Conservation (phyloP, 2,113 vertebrate species). For the Hippopotamus amphibius region DNA sequence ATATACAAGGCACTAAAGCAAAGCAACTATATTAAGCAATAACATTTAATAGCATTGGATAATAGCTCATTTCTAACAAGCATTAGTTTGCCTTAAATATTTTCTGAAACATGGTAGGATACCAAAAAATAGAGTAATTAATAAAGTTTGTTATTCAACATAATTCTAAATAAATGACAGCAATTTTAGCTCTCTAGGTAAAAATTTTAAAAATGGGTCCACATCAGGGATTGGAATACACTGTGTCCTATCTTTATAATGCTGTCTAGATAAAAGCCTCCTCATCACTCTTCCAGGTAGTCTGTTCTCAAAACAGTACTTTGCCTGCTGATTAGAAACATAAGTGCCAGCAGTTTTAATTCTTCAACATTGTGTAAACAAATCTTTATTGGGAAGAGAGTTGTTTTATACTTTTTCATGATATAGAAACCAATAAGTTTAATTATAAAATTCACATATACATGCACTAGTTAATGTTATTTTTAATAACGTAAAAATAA, state of each 20-base stretch:
- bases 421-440: neutral
- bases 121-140: neutral
- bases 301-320: neutral
- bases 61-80: neutral
- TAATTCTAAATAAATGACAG: slow-evolving; percentile 16
- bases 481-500: slow-evolving; percentile 35
- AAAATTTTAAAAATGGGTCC: neutral
- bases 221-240: neutral
- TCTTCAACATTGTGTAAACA: neutral
- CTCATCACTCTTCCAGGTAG: neutral
- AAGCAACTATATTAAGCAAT: slow-evolving; percentile 19
- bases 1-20: neutral
- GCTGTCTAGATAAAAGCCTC: neutral
- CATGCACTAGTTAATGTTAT: neutral
- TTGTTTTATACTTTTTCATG: neutral
- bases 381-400: neutral
- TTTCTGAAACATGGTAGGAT: neutral
- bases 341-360: neutral
- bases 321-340: neutral
- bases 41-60: neutral
- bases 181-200: neutral
- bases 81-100: slow-evolving; percentile 26
- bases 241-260: neutral
- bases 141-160: neutral
- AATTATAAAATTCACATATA: slow-evolving; percentile 9